Percentiles rank a stretch among this genome's conserved stretches.
Conservation (phyloP, 2,797 vertebrate genomes). For the Siniperca scherzeri region DNA sequence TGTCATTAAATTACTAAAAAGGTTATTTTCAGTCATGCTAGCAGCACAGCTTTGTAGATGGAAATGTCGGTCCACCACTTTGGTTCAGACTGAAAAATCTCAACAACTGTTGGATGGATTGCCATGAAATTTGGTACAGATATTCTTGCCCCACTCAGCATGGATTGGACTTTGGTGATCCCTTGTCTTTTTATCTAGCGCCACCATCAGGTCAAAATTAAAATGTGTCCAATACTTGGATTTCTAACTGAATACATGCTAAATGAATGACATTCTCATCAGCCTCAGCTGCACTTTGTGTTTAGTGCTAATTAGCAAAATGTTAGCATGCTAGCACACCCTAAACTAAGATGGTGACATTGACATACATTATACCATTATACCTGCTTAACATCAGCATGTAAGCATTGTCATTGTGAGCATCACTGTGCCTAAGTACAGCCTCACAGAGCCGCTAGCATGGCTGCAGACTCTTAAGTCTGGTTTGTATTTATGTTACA, state of each 20-base stretch:
- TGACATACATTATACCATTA: background rate
- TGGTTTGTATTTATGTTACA: background rate
- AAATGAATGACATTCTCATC: background rate
- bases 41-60: background rate
- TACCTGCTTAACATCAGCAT: background rate
- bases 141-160: background rate
- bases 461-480: background rate
- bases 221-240: background rate
- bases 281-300: background rate
- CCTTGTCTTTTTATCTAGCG: background rate
- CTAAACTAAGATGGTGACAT: background rate
- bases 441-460: background rate
- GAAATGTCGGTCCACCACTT: background rate
- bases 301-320: constrained; percentile 1
- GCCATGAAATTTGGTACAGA: background rate
- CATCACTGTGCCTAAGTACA: background rate
- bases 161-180: background rate
- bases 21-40: background rate
- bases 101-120: background rate
- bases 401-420: background rate
- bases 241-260: background rate
- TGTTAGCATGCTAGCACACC: background rate
- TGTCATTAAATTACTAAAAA: constrained; percentile 13
- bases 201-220: background rate
- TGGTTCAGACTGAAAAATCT: constrained; percentile 4